Conservation (phyloP, 2,888 invertebrate species). For the Tachina lurida region DNA sequence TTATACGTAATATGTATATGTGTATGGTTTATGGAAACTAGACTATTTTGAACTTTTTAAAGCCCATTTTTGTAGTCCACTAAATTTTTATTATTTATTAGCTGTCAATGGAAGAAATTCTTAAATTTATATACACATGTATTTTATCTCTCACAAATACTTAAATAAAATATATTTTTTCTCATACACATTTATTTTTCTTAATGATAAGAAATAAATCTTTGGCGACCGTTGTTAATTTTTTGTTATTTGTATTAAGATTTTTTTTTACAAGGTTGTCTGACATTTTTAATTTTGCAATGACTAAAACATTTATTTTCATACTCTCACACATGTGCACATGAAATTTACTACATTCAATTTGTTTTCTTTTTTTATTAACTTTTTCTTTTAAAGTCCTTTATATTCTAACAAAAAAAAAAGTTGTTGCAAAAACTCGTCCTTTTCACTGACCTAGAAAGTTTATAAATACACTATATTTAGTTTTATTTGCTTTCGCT, state of each 20-base stretch:
- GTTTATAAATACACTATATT: slow-evolving; percentile 29
- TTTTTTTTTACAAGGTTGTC: slow-evolving; percentile 11
- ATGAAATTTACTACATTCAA: slow-evolving; percentile 2
- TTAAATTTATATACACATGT: neutral
- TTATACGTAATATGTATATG: too few relatives aligned
- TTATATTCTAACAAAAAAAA: neutral
- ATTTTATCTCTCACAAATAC: neutral
- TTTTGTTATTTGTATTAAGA: neutral
- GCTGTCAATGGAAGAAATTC: neutral
- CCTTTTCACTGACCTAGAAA: slow-evolving; percentile 45
- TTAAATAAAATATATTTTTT: neutral
- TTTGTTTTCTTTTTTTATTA: neutral
- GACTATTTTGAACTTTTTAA: too few relatives aligned
- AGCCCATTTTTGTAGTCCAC: too few relatives aligned
- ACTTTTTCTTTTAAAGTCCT: neutral
- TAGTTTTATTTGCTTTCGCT: neutral
- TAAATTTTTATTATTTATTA: too few relatives aligned
- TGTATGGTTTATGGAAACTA: too few relatives aligned
- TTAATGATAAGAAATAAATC: neutral
- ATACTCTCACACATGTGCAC: neutral
- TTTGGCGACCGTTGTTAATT: slow-evolving; percentile 3
- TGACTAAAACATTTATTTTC: slow-evolving; percentile 2
- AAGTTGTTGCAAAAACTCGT: slow-evolving; percentile 3
- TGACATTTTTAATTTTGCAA: neutral
- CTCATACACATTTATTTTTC: neutral